phyloP scores from a whole-genome alignment of 2,888 invertebrate species.

The Morpho achilles region DNA sequence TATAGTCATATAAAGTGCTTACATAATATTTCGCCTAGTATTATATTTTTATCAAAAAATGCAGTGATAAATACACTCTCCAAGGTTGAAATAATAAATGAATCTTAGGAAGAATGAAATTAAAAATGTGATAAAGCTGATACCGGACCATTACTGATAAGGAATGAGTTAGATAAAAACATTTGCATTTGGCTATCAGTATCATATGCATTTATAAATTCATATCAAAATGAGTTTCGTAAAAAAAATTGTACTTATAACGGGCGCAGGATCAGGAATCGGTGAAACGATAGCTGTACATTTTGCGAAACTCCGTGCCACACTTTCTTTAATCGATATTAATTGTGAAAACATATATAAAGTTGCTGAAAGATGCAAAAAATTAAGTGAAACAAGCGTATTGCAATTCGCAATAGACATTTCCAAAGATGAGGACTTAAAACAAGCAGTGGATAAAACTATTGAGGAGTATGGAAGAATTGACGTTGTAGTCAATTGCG shows the following conservation, averaged over 20 bases:
- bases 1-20: too few relatives aligned
- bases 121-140: too few relatives aligned
- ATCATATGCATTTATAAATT: too few relatives aligned
- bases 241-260: constrained; percentile 43
- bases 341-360: constrained; percentile 34
- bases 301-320: constrained; percentile 44
- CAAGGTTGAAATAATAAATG: too few relatives aligned
- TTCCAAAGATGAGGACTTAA: constrained; percentile 34
- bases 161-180: too few relatives aligned
- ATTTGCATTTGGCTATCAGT: too few relatives aligned
- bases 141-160: too few relatives aligned
- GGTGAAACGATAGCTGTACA: constrained; percentile 42
- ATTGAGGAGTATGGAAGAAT: constrained; percentile 37
- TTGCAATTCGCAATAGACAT: constrained; percentile 37
- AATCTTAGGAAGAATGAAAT: too few relatives aligned
- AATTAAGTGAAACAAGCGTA: constrained; percentile 37
- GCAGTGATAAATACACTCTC: too few relatives aligned
- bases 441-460: constrained; percentile 36
- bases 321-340: constrained; percentile 37
- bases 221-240: constrained; percentile 37
- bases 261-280: constrained; percentile 44
- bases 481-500: constrained; percentile 43
- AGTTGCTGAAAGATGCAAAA: constrained; percentile 35
- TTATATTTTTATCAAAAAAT: too few relatives aligned
- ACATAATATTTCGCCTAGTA: too few relatives aligned